These are phyloP conservation scores for Schizothorax lantsangensis DNA, from an alignment of 2,797 vertebrate species.

Conservation along the genomic window DNA sequence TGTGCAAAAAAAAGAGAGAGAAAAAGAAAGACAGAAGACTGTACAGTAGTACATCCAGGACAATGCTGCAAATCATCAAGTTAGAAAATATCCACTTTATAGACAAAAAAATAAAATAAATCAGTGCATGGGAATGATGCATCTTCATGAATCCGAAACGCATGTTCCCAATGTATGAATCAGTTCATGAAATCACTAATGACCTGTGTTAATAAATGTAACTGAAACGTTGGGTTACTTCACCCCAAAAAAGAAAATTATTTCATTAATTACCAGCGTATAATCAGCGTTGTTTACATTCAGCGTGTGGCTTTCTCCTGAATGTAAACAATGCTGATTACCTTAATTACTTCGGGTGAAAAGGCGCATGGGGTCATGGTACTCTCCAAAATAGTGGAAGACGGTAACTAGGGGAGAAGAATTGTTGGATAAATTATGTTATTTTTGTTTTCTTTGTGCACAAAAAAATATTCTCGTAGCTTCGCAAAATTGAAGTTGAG, in stretches of 20 bases:
- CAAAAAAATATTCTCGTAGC: neutral
- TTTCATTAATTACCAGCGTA: too few relatives aligned
- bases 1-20: constrained; percentile 19
- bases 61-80: neutral
- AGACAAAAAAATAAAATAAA: neutral
- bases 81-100: neutral
- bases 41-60: neutral
- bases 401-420: neutral
- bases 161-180: neutral
- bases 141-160: neutral
- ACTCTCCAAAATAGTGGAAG: neutral
- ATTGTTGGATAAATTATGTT: neutral
- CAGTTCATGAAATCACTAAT: neutral
- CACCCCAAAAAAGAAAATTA: too few relatives aligned
- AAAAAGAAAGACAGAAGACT: neutral
- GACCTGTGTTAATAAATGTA: neutral
- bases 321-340: neutral
- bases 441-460: neutral
- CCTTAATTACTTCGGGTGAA: neutral
- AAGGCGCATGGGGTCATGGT: too few relatives aligned
- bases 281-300: too few relatives aligned
- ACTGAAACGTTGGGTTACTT: neutral
- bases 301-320: too few relatives aligned
- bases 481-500: too few relatives aligned
- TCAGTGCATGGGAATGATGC: neutral